These are phyloP conservation scores for Stictocephala bisonia DNA, from an alignment of 2,888 invertebrate genomes.

Conservation along the genomic window DNA sequence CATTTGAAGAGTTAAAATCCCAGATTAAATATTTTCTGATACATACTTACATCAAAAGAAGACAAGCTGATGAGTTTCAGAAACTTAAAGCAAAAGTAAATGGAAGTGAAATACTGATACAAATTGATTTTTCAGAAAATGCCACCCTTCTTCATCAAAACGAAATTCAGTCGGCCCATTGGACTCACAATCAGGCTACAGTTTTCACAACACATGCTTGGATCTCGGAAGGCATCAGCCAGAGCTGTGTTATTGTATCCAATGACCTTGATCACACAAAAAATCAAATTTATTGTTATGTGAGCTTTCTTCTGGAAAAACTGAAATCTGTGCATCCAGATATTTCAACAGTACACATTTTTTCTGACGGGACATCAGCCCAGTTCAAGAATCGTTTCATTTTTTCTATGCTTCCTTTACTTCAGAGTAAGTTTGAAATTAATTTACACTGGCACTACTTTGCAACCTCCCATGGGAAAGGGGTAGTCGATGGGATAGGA, in stretches of 20 bases:
- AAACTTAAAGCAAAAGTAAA: neutral
- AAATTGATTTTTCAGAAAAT: conserved; percentile 31
- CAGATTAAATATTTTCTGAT: conserved; percentile 7
- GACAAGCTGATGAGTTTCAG: conserved; percentile 2
- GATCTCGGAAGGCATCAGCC: neutral
- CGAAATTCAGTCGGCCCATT: conserved; percentile 26
- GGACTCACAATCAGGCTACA: conserved; percentile 15
- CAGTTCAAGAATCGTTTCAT: conserved; percentile 8
- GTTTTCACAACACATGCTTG: conserved; percentile 7
- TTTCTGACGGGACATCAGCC: conserved; percentile 7
- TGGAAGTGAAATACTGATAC: conserved; percentile 10
- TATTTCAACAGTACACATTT: neutral
- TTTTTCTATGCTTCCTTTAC: neutral
- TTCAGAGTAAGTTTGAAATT: neutral
- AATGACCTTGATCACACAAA: conserved; percentile 12
- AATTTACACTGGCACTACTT: conserved; percentile 2
- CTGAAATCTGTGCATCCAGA: neutral
- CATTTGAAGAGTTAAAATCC: conserved; percentile 2
- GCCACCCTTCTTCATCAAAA: neutral
- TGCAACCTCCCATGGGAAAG: conserved; percentile 22
- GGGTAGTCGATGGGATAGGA: conserved; percentile 10
- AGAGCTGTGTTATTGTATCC: conserved; percentile 16
- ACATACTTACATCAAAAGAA: neutral
- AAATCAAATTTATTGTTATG: neutral
- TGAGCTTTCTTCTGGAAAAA: neutral